A percentile compares a stretch with the other conserved stretches of the same genome.
Evolutionary conservation across 2,797 vertebrate species (phyloP).

Genomic region (Sphenodon punctatus): DNA sequence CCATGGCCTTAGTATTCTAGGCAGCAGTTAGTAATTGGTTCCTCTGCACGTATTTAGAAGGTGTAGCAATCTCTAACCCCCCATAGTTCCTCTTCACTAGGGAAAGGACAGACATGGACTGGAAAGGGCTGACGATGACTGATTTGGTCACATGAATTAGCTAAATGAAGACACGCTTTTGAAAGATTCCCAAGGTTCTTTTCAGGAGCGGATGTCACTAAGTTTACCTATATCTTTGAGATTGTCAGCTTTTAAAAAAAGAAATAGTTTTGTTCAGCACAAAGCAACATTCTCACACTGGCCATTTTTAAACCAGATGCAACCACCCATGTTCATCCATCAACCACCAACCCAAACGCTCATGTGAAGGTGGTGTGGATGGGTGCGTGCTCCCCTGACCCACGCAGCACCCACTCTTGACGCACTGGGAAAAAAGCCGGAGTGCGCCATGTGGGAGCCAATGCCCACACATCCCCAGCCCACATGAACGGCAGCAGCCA

Average conservation of each 20-base stretch:
- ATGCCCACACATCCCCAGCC: too few relatives aligned
- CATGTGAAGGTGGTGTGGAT: too few relatives aligned
- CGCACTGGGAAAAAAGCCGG: too few relatives aligned
- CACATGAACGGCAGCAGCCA: too few relatives aligned
- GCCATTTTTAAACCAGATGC: too few relatives aligned
- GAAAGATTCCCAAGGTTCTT: constrained; percentile 30
- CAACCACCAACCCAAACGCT: too few relatives aligned
- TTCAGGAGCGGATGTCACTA: constrained; percentile 30
- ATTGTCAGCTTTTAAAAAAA: background rate
- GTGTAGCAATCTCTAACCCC: constrained; percentile 41
- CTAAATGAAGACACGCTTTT: constrained; percentile 45
- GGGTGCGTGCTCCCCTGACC: too few relatives aligned
- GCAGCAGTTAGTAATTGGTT: background rate
- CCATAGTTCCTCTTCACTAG: constrained; percentile 35
- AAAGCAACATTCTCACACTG: too few relatives aligned
- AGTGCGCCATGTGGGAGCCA: too few relatives aligned
- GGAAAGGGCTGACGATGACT: background rate
- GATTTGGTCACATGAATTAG: background rate
- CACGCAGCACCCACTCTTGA: too few relatives aligned
- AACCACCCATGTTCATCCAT: too few relatives aligned
- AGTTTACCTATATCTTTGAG: constrained; percentile 36
- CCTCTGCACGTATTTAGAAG: constrained; percentile 27
- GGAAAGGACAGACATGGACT: constrained; percentile 44
- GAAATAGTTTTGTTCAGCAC: constrained; percentile 8
- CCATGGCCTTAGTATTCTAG: constrained; percentile 27